phyloP scores from a whole-genome alignment of 2,797 vertebrate genomes.

The Yasuhikotakia modesta region DNA sequence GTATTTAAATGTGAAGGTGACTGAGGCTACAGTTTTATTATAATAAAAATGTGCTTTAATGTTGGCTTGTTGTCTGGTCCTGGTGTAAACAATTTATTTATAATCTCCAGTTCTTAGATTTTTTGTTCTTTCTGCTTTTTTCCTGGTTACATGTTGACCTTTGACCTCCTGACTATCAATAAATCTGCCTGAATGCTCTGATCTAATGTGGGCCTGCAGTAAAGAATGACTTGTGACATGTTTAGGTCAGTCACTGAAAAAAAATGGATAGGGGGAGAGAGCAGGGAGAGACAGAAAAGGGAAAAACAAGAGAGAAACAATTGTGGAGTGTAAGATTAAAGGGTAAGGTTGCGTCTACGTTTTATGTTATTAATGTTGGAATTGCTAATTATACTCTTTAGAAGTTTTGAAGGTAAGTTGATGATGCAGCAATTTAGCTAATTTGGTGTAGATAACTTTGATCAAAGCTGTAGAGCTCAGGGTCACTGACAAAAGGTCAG shows the following conservation, averaged over 20 bases:
- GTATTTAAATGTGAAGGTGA: background rate
- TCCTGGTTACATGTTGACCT: constrained; percentile 29
- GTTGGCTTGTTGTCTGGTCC: background rate
- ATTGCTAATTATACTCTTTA: constrained; percentile 73
- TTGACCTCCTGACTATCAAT: constrained; percentile 63
- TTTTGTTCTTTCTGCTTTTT: background rate
- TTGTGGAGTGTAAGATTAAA: constrained; percentile 73
- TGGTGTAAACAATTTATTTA: background rate
- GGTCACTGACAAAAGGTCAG: constrained; percentile 53
- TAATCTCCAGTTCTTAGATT: background rate
- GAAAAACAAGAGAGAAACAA: constrained; percentile 43
- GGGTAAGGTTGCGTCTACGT: constrained; percentile 66
- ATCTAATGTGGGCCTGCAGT: constrained; percentile 60
- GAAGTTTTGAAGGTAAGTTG: constrained; percentile 70
- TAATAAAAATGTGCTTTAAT: background rate
- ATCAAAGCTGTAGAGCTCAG: constrained; percentile 69
- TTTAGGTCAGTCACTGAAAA: constrained; percentile 66
- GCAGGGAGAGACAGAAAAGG: constrained; percentile 64
- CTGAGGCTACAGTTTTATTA: background rate
- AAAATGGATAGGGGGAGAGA: constrained; percentile 50
- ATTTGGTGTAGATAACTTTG: constrained; percentile 71
- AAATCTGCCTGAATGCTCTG: constrained; percentile 59
- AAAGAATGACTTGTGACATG: constrained; percentile 64
- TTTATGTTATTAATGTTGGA: constrained; percentile 74
- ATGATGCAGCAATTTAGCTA: constrained; percentile 71